These are phyloP conservation scores for Rhyacichthys aspro DNA, from an alignment of 2,797 vertebrate species.

Conservation along the genomic window DNA sequence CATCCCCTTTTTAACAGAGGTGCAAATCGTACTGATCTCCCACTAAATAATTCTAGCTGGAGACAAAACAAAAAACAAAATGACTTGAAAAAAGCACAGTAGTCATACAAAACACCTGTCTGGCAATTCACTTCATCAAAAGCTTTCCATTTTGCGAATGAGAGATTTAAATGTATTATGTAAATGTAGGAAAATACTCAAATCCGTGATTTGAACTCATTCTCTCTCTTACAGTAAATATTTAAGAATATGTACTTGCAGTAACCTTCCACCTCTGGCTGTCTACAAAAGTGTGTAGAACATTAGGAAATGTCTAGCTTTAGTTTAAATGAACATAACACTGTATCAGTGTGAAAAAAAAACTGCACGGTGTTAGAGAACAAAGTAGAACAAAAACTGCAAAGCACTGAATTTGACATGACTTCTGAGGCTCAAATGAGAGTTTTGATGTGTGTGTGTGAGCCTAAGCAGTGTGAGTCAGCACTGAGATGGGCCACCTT, in stretches of 20 bases:
- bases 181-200: conserved; percentile 4
- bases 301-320: conserved; percentile 38
- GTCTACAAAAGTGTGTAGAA: conserved; percentile 12
- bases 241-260: conserved; percentile 1
- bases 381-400: conserved; percentile 50
- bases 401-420: conserved; percentile 55
- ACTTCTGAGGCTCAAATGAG: conserved; percentile 29
- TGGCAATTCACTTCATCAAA: not conserved
- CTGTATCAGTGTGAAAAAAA: conserved; percentile 70
- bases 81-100: conserved; percentile 6
- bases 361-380: conserved; percentile 56
- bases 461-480: conserved; percentile 60
- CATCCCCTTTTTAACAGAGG: conserved; percentile 26
- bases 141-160: conserved; percentile 9
- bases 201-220: conserved; percentile 1
- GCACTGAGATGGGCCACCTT: conserved; percentile 47
- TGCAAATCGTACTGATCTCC: conserved; percentile 34
- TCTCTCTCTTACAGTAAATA: not conserved
- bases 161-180: conserved; percentile 2
- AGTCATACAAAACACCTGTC: not conserved
- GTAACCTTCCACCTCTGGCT: conserved; percentile 43
- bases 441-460: conserved; percentile 29
- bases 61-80: conserved; percentile 3
- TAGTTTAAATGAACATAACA: conserved; percentile 58
- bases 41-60: not conserved